Conservation (phyloP, 2,113 vertebrate genomes). For the Neopipo cinnamomea region DNA sequence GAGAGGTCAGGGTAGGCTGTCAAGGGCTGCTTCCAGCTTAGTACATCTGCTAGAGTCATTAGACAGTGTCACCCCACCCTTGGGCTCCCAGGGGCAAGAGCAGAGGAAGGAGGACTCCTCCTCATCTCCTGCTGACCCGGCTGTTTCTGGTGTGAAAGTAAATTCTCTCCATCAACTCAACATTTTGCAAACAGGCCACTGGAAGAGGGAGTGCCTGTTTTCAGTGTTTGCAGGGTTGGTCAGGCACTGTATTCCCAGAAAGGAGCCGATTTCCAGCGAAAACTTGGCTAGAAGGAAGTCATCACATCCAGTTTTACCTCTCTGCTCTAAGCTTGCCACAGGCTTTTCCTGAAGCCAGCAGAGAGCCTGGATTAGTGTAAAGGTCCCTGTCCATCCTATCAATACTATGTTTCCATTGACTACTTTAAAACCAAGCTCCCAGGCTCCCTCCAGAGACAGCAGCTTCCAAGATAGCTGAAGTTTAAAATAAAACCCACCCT, state of each 20-base stretch:
- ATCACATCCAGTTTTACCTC: neutral
- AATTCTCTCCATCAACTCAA: slow-evolving; percentile 14
- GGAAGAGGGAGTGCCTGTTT: slow-evolving; percentile 13
- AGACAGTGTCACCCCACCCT: slow-evolving; percentile 28
- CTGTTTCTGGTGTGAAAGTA: neutral
- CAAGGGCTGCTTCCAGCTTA: slow-evolving; percentile 1
- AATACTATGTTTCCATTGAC: neutral
- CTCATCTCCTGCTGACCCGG: neutral
- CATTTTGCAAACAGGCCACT: slow-evolving; percentile 5
- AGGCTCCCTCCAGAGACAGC: neutral
- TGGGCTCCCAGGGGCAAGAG: neutral
- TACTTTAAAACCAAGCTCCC: neutral
- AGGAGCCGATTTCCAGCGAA: neutral
- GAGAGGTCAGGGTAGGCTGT: neutral
- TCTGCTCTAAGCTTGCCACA: neutral
- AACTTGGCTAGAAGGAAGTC: neutral
- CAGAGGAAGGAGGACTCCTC: slow-evolving; percentile 27
- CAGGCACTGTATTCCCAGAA: slow-evolving; percentile 2
- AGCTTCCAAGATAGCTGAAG: neutral
- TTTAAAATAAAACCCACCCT: neutral
- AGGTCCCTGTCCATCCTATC: neutral
- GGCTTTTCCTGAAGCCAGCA: neutral
- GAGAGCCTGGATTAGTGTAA: neutral
- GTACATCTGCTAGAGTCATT: slow-evolving; percentile 41
- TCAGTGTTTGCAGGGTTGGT: neutral